Percentiles rank a stretch among this genome's conserved stretches.
Evolutionary conservation across 2,888 invertebrate genomes (phyloP).

Genomic region (Aleiodes leptofemur): DNA sequence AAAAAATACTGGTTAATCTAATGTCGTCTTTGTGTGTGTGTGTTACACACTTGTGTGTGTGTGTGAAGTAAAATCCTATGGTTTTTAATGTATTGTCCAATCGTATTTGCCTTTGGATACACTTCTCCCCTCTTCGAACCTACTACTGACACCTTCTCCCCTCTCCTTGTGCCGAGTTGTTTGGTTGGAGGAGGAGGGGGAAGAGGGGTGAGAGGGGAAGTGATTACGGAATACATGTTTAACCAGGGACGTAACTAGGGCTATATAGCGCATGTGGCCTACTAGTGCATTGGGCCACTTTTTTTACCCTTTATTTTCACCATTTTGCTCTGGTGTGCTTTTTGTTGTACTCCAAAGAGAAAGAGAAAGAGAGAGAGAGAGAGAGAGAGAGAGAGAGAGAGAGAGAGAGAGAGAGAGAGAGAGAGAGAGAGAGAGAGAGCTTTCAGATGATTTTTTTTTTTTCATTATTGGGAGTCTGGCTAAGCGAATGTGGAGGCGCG

Average conservation of each 20-base stretch:
- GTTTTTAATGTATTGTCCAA: constrained; percentile 19
- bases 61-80: constrained; percentile 1
- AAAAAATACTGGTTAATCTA: constrained; percentile 45
- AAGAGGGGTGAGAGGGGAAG: constrained; percentile 18
- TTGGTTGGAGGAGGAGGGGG: background rate
- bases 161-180: constrained; percentile 19
- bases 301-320: constrained; percentile 6
- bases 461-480: constrained; percentile 23
- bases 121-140: constrained; percentile 35
- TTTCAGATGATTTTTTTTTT: constrained; percentile 1
- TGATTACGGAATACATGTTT: constrained; percentile 45
- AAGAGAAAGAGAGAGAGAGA: too few species aligned
- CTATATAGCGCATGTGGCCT: constrained; percentile 55
- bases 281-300: constrained; percentile 36
- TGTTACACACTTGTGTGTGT: constrained; percentile 13
- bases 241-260: constrained; percentile 56
- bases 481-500: constrained; percentile 23
- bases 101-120: constrained; percentile 26
- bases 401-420: too few species aligned
- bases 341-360: background rate
- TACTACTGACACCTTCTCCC: constrained; percentile 44
- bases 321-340: background rate
- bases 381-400: background rate
- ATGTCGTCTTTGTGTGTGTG: constrained; percentile 43
- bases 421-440: background rate